Percentiles rank a stretch among this genome's conserved stretches.
These are phyloP conservation scores for Suncus etruscus DNA, from an alignment of 2,113 vertebrate genomes.

Conservation along the genomic window DNA sequence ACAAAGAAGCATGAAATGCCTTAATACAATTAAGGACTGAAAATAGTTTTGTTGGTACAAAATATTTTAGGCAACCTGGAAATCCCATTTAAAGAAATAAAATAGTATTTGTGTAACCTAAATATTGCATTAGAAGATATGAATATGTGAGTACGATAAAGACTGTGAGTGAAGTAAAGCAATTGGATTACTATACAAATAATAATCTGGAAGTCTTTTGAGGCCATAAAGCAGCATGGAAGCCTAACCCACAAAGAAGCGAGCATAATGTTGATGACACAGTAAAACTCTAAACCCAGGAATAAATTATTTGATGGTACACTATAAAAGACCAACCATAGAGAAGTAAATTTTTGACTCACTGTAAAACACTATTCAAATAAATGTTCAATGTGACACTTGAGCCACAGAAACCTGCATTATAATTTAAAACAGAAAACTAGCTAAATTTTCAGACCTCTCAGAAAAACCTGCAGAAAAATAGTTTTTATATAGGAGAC, in stretches of 20 bases:
- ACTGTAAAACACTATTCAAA: neutral
- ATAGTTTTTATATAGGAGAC: neutral
- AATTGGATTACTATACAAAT: constrained; percentile 55
- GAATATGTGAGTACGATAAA: neutral
- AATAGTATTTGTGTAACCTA: neutral
- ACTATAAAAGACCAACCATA: constrained; percentile 20
- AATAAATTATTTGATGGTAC: neutral
- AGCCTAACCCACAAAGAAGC: neutral
- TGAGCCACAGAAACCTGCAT: neutral
- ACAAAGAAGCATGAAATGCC: constrained; percentile 1
- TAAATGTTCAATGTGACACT: neutral
- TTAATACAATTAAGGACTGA: neutral
- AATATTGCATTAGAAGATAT: neutral
- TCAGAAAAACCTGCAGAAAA: constrained; percentile 40
- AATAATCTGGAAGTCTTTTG: constrained; percentile 7
- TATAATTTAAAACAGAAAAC: constrained; percentile 15
- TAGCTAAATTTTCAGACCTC: neutral
- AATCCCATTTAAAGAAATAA: constrained; percentile 48
- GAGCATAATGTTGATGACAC: neutral
- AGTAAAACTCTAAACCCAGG: constrained; percentile 46
- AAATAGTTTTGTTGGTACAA: neutral
- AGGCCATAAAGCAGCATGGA: constrained; percentile 4
- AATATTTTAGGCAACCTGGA: neutral
- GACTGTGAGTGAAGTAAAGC: constrained; percentile 10
- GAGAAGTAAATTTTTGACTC: constrained; percentile 13